Conservation (phyloP, 2,113 vertebrate species). For the Mystacornis crossleyi region DNA sequence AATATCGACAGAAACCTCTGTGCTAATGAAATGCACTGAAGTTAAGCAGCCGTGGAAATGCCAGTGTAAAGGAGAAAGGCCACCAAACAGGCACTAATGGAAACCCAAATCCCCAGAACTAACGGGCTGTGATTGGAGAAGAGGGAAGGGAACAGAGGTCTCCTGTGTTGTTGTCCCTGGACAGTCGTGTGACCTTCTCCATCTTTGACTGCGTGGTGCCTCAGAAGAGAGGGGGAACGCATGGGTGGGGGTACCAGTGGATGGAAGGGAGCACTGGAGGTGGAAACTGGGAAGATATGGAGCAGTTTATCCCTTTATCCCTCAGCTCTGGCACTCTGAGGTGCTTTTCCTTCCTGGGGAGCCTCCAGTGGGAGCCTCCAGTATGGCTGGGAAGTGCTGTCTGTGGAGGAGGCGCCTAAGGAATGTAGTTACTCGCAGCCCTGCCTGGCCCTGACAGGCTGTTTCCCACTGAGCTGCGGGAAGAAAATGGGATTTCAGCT, state of each 20-base stretch:
- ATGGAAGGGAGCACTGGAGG: background rate
- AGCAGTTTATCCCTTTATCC: background rate
- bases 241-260: background rate
- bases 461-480: background rate
- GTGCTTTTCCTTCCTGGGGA: background rate
- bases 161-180: background rate
- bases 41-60: slow-evolving; percentile 69
- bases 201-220: background rate
- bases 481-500: slow-evolving; percentile 61
- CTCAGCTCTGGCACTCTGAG: background rate
- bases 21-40: slow-evolving; percentile 50
- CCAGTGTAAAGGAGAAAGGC: slow-evolving; percentile 57
- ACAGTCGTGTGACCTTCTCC: background rate
- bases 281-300: background rate
- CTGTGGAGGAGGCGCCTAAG: accelerated
- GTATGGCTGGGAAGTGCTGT: background rate
- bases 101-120: slow-evolving; percentile 68
- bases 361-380: background rate
- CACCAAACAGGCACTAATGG: slow-evolving; percentile 59
- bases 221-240: background rate
- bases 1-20: slow-evolving; percentile 54
- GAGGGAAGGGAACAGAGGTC: background rate
- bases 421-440: background rate
- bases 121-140: background rate
- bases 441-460: background rate